phyloP scores from a whole-genome alignment of 2,888 invertebrate species.

The Mythimna impura region DNA sequence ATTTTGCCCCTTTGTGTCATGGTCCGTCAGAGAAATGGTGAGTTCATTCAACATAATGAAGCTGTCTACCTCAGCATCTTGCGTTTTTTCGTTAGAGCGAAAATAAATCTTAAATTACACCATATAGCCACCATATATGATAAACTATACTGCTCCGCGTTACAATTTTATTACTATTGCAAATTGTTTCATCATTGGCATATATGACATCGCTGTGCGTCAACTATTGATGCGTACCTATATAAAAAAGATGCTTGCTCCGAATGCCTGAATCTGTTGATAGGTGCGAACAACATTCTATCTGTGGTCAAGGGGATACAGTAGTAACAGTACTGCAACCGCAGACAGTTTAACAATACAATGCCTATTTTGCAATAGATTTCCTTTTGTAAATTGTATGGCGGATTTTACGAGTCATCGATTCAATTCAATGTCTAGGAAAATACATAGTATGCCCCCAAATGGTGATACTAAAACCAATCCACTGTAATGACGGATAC shows the following conservation, averaged over 20 bases:
- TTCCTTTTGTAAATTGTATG: conserved; percentile 40
- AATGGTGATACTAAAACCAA: conserved; percentile 3
- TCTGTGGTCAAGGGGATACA: conserved; percentile 42
- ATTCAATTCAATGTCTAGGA: conserved; percentile 11
- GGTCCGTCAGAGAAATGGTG: conserved; percentile 4
- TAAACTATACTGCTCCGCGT: conserved; percentile 7
- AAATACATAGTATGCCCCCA: conserved; percentile 3
- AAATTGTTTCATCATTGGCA: conserved; percentile 3
- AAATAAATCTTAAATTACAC: conserved; percentile 2
- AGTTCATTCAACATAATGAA: conserved; percentile 8
- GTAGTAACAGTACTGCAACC: conserved; percentile 48
- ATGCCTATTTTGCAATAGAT: conserved; percentile 34
- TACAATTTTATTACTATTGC: conserved; percentile 17
- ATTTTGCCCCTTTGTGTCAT: conserved; percentile 1
- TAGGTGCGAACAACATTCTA: conserved; percentile 20
- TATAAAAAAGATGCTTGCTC: conserved; percentile 29
- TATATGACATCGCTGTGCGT: conserved; percentile 28
- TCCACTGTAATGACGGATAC: background rate
- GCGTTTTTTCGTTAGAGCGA: background rate
- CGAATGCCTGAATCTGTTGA: conserved; percentile 18
- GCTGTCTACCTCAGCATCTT: background rate
- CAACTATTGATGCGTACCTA: conserved; percentile 7
- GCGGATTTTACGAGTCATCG: conserved; percentile 15
- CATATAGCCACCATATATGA: background rate
- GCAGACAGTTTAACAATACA: conserved; percentile 48